Conservation (phyloP, 1,140 invertebrate genomes). For the Dendroctonus valens region DNA sequence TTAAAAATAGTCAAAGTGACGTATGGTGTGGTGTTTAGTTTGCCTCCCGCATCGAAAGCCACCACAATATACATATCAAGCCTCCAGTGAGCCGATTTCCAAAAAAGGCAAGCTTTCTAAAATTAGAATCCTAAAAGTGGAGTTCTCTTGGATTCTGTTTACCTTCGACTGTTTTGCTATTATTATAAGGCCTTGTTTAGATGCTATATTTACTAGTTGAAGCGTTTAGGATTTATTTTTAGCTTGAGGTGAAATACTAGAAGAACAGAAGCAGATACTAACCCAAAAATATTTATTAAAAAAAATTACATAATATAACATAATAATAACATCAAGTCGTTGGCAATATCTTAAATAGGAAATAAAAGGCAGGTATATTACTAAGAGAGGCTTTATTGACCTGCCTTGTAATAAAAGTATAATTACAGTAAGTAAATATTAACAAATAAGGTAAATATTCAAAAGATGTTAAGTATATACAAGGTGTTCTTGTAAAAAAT, state of each 20-base stretch:
- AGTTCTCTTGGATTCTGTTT: background rate
- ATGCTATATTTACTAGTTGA: no score
- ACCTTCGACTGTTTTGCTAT: no score
- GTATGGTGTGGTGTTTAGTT: slow-evolving; percentile 29
- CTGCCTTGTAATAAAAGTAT: slow-evolving; percentile 41
- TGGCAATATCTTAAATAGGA: slow-evolving; percentile 25
- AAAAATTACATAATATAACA: slow-evolving; percentile 37
- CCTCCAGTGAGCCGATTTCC: slow-evolving; percentile 20
- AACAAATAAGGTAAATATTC: slow-evolving; percentile 43
- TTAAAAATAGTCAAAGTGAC: slow-evolving; percentile 35
- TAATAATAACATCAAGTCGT: slow-evolving; percentile 34
- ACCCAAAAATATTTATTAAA: slow-evolving; percentile 35
- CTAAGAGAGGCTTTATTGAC: slow-evolving; percentile 43
- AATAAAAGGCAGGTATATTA: slow-evolving; percentile 40
- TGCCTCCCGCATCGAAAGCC: slow-evolving; percentile 31
- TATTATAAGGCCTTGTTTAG: no score
- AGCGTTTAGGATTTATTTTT: slow-evolving; percentile 9
- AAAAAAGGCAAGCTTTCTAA: slow-evolving; percentile 26
- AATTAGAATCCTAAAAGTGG: slow-evolving; percentile 25
- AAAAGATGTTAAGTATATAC: slow-evolving; percentile 40
- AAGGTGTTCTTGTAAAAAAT: slow-evolving; percentile 39
- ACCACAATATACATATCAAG: slow-evolving; percentile 27
- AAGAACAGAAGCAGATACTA: slow-evolving; percentile 11
- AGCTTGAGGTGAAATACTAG: slow-evolving; percentile 9
- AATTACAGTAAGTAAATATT: slow-evolving; percentile 41